phyloP scores from a whole-genome alignment of 2,888 invertebrate species.

The Petrolisthes cinctipes region DNA sequence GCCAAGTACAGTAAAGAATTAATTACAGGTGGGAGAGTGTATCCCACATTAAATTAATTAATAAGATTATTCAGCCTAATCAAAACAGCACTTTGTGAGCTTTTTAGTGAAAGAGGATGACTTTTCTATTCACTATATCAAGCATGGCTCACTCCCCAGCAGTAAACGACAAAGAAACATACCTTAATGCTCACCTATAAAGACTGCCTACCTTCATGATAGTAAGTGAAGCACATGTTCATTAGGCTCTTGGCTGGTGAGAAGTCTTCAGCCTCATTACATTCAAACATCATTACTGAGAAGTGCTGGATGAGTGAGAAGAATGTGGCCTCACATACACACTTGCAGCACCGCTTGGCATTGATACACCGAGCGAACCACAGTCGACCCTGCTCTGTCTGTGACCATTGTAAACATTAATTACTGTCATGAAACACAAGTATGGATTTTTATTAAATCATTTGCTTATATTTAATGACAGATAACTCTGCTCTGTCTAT shows the following conservation, averaged over 20 bases:
- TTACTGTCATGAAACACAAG: too few species aligned
- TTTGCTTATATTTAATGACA: too few species aligned
- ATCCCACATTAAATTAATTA: too few species aligned
- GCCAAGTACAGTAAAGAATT: too few species aligned
- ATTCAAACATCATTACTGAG: conserved; percentile 80
- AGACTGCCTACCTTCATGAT: conserved; percentile 75
- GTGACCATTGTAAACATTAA: conserved; percentile 41
- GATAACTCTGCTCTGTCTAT: too few species aligned
- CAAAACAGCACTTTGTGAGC: too few species aligned
- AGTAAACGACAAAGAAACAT: not conserved
- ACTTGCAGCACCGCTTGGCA: conserved; percentile 76
- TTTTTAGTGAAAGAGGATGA: too few species aligned
- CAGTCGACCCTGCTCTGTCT: conserved; percentile 76
- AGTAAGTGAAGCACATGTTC: conserved; percentile 83
- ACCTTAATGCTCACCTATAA: not conserved
- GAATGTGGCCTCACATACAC: conserved; percentile 78
- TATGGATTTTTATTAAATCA: too few species aligned
- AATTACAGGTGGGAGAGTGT: too few species aligned
- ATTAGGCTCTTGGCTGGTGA: conserved; percentile 80
- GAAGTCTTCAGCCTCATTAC: conserved; percentile 80
- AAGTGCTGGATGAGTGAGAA: conserved; percentile 80
- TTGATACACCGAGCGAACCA: conserved; percentile 80
- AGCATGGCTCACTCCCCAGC: too few species aligned
- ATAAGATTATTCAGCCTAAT: too few species aligned
- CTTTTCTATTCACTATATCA: too few species aligned